Percentiles rank a stretch among this genome's conserved stretches.
These are phyloP conservation scores for Pardosa pseudoannulata DNA, from an alignment of 2,888 invertebrate species.

Conservation along the genomic window DNA sequence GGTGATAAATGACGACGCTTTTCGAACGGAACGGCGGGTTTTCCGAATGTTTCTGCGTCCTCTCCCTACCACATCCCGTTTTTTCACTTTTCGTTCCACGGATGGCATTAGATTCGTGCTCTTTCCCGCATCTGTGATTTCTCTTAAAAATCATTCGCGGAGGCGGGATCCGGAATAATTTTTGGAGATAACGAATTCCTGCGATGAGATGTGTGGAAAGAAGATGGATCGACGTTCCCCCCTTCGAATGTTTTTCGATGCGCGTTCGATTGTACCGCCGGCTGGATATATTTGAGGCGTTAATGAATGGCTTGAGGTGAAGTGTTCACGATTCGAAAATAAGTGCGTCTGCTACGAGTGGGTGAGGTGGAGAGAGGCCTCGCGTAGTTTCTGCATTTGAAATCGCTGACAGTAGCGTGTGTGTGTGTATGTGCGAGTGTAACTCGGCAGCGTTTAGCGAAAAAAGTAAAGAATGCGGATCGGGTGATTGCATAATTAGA, in stretches of 20 bases:
- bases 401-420: background rate
- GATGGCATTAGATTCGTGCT: background rate
- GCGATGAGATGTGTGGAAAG: background rate
- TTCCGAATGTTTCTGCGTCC: background rate
- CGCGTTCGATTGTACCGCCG: background rate
- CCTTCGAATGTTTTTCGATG: background rate
- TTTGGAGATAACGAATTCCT: background rate
- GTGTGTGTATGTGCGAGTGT: too few relatives aligned
- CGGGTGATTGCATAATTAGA: background rate
- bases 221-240: background rate
- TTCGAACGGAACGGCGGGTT: background rate
- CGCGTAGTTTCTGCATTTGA: too few relatives aligned
- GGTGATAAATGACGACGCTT: slow-evolving; percentile 10
- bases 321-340: background rate
- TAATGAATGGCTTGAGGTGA: slow-evolving; percentile 13
- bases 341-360: too few relatives aligned
- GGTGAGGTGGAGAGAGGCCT: too few relatives aligned
- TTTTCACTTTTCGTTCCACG: background rate
- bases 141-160: slow-evolving; percentile 2
- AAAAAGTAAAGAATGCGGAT: background rate
- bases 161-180: background rate
- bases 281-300: background rate
- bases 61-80: background rate
- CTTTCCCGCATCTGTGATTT: slow-evolving; percentile 3
- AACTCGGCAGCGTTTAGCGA: background rate